Evolutionary conservation across 2,113 vertebrate species (phyloP), one percentile per base, ranked within the genome.

Genomic region (Psammodynastes pulverulentus): DNA sequence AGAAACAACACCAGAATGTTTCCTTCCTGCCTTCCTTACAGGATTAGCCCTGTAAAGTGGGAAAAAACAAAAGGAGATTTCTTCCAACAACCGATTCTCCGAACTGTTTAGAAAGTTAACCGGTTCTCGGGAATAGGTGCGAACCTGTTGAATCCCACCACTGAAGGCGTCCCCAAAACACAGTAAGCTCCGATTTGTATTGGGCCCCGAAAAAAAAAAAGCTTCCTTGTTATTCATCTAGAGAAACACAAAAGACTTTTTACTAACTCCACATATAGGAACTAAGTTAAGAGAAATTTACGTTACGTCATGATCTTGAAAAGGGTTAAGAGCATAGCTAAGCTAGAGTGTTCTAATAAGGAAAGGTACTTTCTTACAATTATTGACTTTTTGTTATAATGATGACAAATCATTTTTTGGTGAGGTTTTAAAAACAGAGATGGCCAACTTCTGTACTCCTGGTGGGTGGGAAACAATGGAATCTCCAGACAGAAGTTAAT

Each of bases 301-400:
- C 95, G 87, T 96, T 96, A 97, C 96, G 95, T 95, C 93, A 96
- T 97, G 97, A 94, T 95, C 96, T 96, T 95, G 96, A 98, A 97
- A 97, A 97, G 96, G 95, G 94, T 97, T 96, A 96, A 96, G 97
- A 96, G 96, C 95, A 96, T 96, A 96, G 96, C 97, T 97, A 97
- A 97, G 95, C 97, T 98, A 97, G 95, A 96, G 95, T 97, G 94
- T 97, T 97, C 97, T 98, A 98, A 96, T 95, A 97, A 94, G 95
- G 97, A 97, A 97, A 97, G 96, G 92, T 97, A 97, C 95, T 97
- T 97, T 98, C 97, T 97, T 97, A 90, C 95, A 95, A 96, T 79
- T 96, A 96, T 96, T 96, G 94, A 97, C 96, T 94, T 97, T 97
- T 88, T 24, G 43, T n/a, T 96, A 0, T 96, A 90, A 95, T 96